Conservation (phyloP, 2,113 vertebrate genomes). For the Raphicerus campestris region DNA sequence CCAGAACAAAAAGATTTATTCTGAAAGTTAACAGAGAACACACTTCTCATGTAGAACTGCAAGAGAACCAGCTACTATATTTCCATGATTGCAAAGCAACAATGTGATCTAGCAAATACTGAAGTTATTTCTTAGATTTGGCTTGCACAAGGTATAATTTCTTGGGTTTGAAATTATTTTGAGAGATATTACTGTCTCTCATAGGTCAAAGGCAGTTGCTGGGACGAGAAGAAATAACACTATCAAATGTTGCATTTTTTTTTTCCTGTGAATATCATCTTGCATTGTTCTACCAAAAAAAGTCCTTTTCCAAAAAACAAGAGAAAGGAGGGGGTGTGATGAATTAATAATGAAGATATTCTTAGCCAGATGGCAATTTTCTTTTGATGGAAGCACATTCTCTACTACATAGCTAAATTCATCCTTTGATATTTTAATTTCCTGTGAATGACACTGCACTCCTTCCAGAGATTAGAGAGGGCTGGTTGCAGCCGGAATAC, state of each 20-base stretch:
- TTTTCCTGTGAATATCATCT: not conserved
- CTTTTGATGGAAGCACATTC: conserved; percentile 39
- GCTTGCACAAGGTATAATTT: not conserved
- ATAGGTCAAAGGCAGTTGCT: conserved; percentile 8
- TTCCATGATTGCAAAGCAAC: not conserved
- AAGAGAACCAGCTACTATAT: not conserved
- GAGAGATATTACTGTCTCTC: not conserved
- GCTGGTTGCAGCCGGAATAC: conserved; percentile 46
- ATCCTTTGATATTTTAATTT: conserved; percentile 64
- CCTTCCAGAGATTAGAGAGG: conserved; percentile 59
- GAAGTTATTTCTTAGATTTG: conserved; percentile 16
- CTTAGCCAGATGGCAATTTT: not conserved
- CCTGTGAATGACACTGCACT: conserved; percentile 25
- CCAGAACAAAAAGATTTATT: not conserved
- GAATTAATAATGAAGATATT: conserved; percentile 40
- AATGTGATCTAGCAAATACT: not conserved
- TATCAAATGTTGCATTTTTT: not conserved
- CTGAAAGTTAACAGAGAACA: not conserved
- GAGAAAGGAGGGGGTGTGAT: not conserved
- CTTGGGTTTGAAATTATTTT: not conserved
- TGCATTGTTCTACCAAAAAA: conserved; percentile 36
- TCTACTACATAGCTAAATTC: conserved; percentile 44
- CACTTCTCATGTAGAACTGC: not conserved
- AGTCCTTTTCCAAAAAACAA: not conserved
- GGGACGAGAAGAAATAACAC: not conserved